These are phyloP conservation scores for Matsumyia berberina DNA, from an alignment of 2,888 invertebrate genomes.

Conservation along the genomic window DNA sequence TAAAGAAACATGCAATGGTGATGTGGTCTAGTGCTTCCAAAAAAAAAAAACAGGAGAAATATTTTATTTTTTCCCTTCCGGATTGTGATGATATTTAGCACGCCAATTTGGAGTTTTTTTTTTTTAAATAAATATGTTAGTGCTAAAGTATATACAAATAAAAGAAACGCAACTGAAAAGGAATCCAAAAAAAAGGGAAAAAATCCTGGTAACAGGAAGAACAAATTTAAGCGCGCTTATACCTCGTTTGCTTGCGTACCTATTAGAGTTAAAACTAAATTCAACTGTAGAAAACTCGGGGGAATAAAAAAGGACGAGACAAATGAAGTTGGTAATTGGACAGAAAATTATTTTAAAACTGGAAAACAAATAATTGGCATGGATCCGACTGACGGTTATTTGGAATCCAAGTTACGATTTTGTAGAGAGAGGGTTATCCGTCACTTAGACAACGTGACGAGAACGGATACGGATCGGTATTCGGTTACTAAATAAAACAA, in stretches of 20 bases:
- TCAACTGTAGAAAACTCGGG: constrained; percentile 14
- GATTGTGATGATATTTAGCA: constrained; percentile 65
- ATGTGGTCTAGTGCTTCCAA: constrained; percentile 58
- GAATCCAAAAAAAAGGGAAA: too few relatives aligned
- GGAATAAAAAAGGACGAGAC: constrained; percentile 7
- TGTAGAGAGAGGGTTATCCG: neutral
- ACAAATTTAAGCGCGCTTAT: constrained; percentile 33
- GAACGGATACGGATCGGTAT: too few relatives aligned
- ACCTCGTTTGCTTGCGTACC: constrained; percentile 45
- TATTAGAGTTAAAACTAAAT: constrained; percentile 35
- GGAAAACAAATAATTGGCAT: constrained; percentile 13
- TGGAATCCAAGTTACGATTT: neutral
- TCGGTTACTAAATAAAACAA: too few relatives aligned
- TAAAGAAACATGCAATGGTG: constrained; percentile 61
- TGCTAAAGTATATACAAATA: constrained; percentile 29
- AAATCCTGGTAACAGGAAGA: too few relatives aligned
- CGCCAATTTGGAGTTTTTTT: constrained; percentile 56
- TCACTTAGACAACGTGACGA: neutral
- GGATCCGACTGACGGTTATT: neutral
- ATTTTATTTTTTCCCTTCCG: constrained; percentile 7
- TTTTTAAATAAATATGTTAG: constrained; percentile 48
- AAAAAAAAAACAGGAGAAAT: constrained; percentile 46
- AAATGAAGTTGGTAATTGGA: constrained; percentile 50
- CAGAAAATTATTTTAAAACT: constrained; percentile 31
- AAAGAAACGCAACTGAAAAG: constrained; percentile 1